Evolutionary conservation across 2,113 vertebrate species (phyloP), one percentile per base, ranked within the genome.

Genomic region (Chroicocephalus ridibundus): DNA sequence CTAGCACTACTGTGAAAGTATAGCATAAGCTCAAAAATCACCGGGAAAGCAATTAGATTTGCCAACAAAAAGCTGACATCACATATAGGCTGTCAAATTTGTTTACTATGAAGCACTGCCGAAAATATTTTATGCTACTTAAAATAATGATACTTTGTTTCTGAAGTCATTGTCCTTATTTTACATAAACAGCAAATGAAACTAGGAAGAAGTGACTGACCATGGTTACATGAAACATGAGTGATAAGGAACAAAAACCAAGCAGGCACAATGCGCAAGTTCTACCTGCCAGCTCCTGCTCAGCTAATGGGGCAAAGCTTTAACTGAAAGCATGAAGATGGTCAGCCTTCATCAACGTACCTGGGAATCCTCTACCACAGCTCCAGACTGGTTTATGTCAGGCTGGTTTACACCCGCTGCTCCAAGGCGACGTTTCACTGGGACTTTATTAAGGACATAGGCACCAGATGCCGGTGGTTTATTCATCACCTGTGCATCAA

Each of bases 371-470:
- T 99, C 99, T 12, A 52, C 86, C 8, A 55, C 95, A 74, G 98
- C 51, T 95, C 97, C 98, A 4, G 98, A 68, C 78, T 98, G 97
- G 92, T 96, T 98, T 77, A 97, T 24, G 82, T 99, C 99, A 7
- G 96, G 70, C 94, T 98, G 98, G 96, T 65, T 98, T 84, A 96
- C 95, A 71, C 95, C 88, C 15, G 86, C 80, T 76, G 97, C 96
- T 96, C 98, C 98, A 29, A 98, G 97, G 54, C 99, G 99, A 89
- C 98, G 98, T 82, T 99, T 99, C 70, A 98, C 98, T 3, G 98
- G 96, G 71, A 98, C 98, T 66, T 99, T 99, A 95, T 99, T 99
- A 49, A 99, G 97, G 91, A 99, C 99, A 3, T 99, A 99, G 38
- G 99, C 96, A 29, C 99, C 99, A 2, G 99, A 96, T 32, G 97